Conservation (phyloP, 2,888 invertebrate genomes). For the Limnephilus marmoratus region DNA sequence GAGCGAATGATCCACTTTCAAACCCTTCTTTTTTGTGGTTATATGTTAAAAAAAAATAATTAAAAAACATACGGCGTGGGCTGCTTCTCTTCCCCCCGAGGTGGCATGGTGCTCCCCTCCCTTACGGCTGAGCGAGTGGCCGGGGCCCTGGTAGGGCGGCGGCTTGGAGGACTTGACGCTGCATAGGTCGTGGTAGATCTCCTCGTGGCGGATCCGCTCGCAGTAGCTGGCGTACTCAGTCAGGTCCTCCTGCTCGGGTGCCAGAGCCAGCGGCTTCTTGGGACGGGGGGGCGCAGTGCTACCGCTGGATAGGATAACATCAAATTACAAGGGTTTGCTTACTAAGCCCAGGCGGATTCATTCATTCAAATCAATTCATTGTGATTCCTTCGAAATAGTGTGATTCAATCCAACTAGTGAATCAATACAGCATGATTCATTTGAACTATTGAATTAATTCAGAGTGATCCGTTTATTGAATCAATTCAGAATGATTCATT, state of each 20-base stretch:
- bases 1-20: too few species aligned
- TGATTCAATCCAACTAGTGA: too few species aligned
- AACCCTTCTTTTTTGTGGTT: not conserved
- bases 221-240: constrained; percentile 83
- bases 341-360: not conserved
- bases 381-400: not conserved
- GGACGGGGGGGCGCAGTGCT: constrained; percentile 63
- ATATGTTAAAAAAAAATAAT: not conserved
- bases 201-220: constrained; percentile 89
- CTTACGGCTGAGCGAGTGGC: not conserved
- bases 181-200: constrained; percentile 96
- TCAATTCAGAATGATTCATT: too few species aligned
- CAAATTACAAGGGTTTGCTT: not conserved
- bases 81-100: constrained; percentile 40
- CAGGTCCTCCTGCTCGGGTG: constrained; percentile 71
- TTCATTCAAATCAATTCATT: not conserved
- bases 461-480: too few species aligned
- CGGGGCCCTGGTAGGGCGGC: constrained; percentile 72
- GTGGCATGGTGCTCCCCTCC: not conserved
- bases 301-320: not conserved
- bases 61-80: constrained; percentile 54
- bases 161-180: constrained; percentile 80
- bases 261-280: constrained; percentile 70
- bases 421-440: not conserved
- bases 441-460: too few species aligned